Conservation (phyloP, 2,888 invertebrate species). For the Xanthorhoe designata region DNA sequence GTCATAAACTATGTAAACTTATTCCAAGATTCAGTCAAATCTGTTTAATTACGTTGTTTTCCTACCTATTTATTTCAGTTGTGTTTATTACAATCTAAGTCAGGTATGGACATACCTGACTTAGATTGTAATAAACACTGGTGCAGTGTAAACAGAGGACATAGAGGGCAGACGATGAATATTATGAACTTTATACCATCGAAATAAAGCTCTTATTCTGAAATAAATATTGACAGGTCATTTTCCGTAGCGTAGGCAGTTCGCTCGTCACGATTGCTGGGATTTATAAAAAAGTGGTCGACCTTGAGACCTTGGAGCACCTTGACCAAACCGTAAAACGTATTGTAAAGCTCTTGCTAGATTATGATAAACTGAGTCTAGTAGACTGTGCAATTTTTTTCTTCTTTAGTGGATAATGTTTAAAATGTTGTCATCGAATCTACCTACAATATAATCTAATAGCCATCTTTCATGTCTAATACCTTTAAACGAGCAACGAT, state of each 20-base stretch:
- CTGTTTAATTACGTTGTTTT: too few relatives aligned
- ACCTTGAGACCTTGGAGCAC: slow-evolving; percentile 53
- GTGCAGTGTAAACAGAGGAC: neutral
- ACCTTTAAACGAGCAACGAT: too few relatives aligned
- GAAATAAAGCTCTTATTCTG: neutral
- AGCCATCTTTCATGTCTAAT: too few relatives aligned
- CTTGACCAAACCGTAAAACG: slow-evolving; percentile 50
- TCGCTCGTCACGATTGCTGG: slow-evolving; percentile 12
- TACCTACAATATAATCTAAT: too few relatives aligned
- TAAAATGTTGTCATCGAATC: too few relatives aligned
- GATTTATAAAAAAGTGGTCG: slow-evolving; percentile 48
- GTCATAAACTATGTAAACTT: too few relatives aligned
- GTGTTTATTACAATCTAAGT: too few relatives aligned
- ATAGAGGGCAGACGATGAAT: neutral
- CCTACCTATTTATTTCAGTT: too few relatives aligned
- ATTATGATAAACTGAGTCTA: neutral
- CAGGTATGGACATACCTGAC: neutral
- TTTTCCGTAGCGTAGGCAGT: slow-evolving; percentile 2
- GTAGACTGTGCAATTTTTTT: neutral
- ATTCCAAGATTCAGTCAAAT: too few relatives aligned
- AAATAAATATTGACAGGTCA: neutral
- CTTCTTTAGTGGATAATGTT: too few relatives aligned
- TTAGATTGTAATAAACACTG: neutral
- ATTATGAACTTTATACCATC: neutral
- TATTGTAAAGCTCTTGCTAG: neutral